Conservation (phyloP, 2,797 vertebrate species). For the Mormyrus proboscirostris region DNA sequence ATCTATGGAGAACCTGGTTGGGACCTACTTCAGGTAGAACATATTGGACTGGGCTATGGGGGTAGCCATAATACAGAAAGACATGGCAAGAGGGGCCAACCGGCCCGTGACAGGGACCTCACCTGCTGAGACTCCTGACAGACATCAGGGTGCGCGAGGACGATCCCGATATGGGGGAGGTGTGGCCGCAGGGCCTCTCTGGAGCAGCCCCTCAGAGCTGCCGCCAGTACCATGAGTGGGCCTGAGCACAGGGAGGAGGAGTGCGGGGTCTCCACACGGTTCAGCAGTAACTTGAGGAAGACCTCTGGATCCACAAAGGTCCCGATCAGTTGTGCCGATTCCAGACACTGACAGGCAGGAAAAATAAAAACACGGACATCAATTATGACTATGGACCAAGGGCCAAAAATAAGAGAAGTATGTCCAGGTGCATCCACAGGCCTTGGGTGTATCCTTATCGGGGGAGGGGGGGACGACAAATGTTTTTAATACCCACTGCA, state of each 20-base stretch:
- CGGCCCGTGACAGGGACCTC: conserved; percentile 33
- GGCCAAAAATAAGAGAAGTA: neutral
- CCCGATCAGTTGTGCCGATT: conserved; percentile 76
- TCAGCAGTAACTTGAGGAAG: conserved; percentile 72
- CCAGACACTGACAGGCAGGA: conserved; percentile 59
- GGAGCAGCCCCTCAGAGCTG: conserved; percentile 69
- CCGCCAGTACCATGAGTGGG: conserved; percentile 74
- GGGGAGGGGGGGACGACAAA: neutral
- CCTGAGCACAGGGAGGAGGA: conserved; percentile 59
- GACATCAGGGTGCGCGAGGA: conserved; percentile 60
- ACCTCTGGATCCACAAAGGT: conserved; percentile 77
- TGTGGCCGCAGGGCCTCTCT: conserved; percentile 65
- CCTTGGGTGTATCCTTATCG: conserved; percentile 33
- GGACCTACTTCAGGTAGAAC: neutral
- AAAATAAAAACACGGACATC: neutral
- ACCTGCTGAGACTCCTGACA: conserved; percentile 79
- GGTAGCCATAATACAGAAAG: neutral
- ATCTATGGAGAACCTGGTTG: neutral
- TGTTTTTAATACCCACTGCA: neutral
- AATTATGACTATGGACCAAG: neutral
- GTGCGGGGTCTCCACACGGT: conserved; percentile 56
- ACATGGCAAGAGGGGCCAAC: neutral
- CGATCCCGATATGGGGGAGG: conserved; percentile 55
- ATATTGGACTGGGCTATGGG: neutral
- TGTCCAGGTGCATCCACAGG: conserved; percentile 47